Base-by-base conservation (phyloP, 2,888 invertebrate species). In the Drosophila rubida region DNA sequence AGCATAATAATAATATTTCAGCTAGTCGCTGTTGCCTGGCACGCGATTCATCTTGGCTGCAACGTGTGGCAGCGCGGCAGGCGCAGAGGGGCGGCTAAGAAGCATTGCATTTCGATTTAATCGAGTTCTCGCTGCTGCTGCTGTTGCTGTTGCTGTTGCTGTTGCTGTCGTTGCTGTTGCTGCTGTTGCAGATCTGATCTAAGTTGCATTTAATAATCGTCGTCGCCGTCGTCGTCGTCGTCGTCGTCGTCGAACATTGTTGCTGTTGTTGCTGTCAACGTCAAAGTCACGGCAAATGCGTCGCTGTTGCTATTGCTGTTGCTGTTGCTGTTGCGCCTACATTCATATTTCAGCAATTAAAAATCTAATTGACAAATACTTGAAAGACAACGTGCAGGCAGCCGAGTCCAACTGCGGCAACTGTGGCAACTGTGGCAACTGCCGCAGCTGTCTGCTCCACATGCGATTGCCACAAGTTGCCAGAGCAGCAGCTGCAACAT, bases 261-360 rank as follows among this genome's bases (percentile, higher is more conserved):
- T 66, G 75, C 9, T 72, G 55, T 22, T 46, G 50, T 19, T 59
- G 78, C 57, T 77, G 75, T 65, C 77, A 75, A 72, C 64, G 72
- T 75, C 75, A 75, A 75, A 72, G 73, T 72, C 73, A 75, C 64
- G 68, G 68, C 77, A 60, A 74, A 64, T 71, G 59, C 46, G 49
- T 63, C 59, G 72, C 37, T 51, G 27, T 7, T 59, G 70, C 2
- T 60, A n/a, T n/a, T n/a, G 67, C n/a, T 55, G 69, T 16, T 44
- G 53, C 2, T 61, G 69, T 11, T 67, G 58, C 39, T 53, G 68
- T 75, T 78, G 83, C 87, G 86, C 80, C 86, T 79, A 87, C 88
- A 85, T 85, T 85, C 88, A 85, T 86, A 85, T 85, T 87, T 87
- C 80, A 87, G 88, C 85, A 85, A 85, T 85, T 85, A 87, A 86